phyloP scores from a whole-genome alignment of 2,888 invertebrate genomes.

The Kryphioiulus occultus region DNA sequence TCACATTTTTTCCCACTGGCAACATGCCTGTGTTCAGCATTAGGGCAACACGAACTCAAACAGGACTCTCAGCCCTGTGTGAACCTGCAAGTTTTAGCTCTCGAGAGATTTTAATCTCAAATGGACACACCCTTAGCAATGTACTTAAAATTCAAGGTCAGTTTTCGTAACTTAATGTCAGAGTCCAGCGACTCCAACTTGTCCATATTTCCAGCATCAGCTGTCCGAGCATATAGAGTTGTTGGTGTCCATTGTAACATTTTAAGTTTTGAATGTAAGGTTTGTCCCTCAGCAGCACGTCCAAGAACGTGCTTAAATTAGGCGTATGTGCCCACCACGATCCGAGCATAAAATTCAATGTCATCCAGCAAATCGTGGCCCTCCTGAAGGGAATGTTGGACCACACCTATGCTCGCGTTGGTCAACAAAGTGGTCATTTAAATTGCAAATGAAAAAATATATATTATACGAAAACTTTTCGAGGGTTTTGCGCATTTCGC shows the following conservation, averaged over 20 bases:
- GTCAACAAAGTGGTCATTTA: constrained; percentile 15
- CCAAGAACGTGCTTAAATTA: not conserved
- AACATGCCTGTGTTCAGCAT: too few species aligned
- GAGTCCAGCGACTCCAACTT: not conserved
- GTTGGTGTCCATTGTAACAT: not conserved
- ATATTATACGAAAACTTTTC: not conserved
- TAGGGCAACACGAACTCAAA: too few species aligned
- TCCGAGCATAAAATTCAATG: constrained; percentile 35
- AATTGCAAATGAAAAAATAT: not conserved
- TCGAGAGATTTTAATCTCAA: too few species aligned
- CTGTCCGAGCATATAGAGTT: not conserved
- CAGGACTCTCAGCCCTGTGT: too few species aligned
- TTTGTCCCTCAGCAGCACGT: constrained; percentile 10
- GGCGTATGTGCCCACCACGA: not conserved
- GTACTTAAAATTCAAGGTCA: too few species aligned
- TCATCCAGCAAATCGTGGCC: constrained; percentile 35
- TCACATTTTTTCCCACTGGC: too few species aligned
- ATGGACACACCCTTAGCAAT: too few species aligned
- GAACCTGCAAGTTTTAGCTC: too few species aligned
- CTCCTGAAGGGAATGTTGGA: constrained; percentile 30
- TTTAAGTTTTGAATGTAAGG: not conserved
- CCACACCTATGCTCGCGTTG: not conserved
- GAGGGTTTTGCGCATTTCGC: not conserved
- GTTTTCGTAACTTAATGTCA: too few species aligned
- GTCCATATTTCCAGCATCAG: not conserved